A percentile compares a stretch with the other conserved stretches of the same genome.
Evolutionary conservation across 1,140 invertebrate species (phyloP).

Genomic region (Patella vulgata): DNA sequence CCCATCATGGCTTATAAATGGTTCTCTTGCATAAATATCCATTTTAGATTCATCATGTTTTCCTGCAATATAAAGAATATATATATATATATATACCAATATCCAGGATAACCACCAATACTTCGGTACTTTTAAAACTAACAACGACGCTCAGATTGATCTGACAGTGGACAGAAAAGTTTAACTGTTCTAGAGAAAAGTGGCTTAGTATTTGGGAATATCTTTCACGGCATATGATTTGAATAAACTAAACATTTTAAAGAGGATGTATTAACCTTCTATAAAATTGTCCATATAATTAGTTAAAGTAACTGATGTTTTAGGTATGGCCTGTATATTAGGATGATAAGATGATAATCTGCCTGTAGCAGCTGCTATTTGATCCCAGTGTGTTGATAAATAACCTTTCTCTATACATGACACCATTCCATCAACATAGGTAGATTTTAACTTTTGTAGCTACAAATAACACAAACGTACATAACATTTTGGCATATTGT

Average conservation of each 20-base stretch:
- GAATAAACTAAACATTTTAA: background rate
- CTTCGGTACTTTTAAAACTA: too few relatives aligned
- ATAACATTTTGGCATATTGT: too few relatives aligned
- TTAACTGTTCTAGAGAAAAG: slow-evolving; percentile 12
- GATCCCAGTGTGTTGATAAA: slow-evolving; percentile 70
- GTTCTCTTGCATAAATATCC: slow-evolving; percentile 54
- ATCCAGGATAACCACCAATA: too few relatives aligned
- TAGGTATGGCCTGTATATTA: slow-evolving; percentile 73
- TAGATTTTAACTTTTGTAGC: slow-evolving; percentile 71
- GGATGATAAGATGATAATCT: slow-evolving; percentile 71
- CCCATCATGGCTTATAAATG: slow-evolving; percentile 47
- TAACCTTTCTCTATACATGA: slow-evolving; percentile 65
- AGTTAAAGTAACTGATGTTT: slow-evolving; percentile 65
- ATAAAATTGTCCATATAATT: slow-evolving; percentile 42
- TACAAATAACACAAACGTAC: slow-evolving; percentile 27
- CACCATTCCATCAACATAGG: slow-evolving; percentile 71
- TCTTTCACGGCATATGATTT: background rate
- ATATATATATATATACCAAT: too few relatives aligned
- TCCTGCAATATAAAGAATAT: too few relatives aligned
- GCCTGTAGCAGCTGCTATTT: slow-evolving; percentile 72
- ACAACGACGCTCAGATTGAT: background rate
- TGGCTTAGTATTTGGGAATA: too few relatives aligned
- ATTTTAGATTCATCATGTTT: background rate
- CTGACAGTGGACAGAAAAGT: slow-evolving; percentile 1
- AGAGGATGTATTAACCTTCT: too few relatives aligned